Evolutionary conservation across 2,113 vertebrate genomes (phyloP).

Genomic region (Balaenoptera acutorostrata): DNA sequence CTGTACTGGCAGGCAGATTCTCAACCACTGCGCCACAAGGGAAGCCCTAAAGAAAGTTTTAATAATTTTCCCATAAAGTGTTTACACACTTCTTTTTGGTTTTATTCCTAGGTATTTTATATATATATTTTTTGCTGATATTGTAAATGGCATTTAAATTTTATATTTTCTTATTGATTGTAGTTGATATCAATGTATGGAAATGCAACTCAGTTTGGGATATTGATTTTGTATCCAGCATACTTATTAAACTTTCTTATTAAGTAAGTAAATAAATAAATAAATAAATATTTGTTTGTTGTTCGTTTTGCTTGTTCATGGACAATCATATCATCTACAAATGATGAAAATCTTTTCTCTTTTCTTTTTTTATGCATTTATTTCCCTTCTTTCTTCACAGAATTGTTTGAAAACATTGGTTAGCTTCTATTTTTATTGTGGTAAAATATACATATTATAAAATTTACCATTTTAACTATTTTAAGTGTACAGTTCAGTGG

Average conservation of each 20-base stretch:
- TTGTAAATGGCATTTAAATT: not conserved
- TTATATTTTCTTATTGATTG: not conserved
- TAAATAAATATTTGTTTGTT: not conserved
- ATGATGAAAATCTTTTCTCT: not conserved
- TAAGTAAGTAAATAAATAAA: not conserved
- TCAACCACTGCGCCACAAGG: too few species aligned
- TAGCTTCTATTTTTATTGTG: too few species aligned
- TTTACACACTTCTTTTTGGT: not conserved
- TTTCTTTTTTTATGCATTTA: not conserved
- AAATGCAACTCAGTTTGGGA: not conserved
- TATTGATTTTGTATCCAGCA: not conserved
- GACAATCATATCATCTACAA: not conserved
- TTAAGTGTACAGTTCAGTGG: fast-evolving
- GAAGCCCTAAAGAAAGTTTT: not conserved
- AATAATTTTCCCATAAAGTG: not conserved
- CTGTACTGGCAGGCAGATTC: too few species aligned
- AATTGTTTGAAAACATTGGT: not conserved
- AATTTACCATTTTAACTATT: fast-evolving
- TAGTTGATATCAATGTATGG: not conserved
- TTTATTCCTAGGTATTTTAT: not conserved
- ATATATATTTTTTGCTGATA: not conserved
- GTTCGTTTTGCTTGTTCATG: not conserved
- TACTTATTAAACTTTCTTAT: not conserved
- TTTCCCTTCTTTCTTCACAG: not conserved
- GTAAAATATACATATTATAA: fast-evolving